Evolutionary conservation across 2,888 invertebrate genomes (phyloP), one percentile per base, ranked within the genome.

Genomic region (Eupithecia pulchellata): DNA sequence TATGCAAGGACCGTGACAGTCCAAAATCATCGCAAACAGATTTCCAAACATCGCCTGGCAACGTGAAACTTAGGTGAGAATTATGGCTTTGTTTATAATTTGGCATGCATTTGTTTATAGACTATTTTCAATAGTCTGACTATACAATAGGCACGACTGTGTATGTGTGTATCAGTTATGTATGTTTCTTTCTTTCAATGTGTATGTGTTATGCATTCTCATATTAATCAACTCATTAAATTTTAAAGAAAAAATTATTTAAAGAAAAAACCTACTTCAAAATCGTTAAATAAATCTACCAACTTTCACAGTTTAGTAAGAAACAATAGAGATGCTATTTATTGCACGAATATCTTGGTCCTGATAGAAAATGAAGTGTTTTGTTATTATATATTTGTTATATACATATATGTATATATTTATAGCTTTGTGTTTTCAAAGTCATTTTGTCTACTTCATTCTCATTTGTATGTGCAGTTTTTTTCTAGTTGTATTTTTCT

Each of bases 1-100:
- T 94, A n/a, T 94, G 94, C 81, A 94, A 91, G 75, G 93, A 94
- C 73, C 85, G 92, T 0, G 92, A 93, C 67, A 91, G 92, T 68
- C 90, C 92, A 0, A 84, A 85, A 70, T 76, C 89, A 0, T 89
- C 93, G 0, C 80, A 84, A 1, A 62, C 86, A 0, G 94, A 93
- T 64, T 88, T 89, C 68, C 89, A 89, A 13, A 80, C 86, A 0
- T 76, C 90, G 0, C 75, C 89, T 0, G 82, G 80, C 11, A 89
- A 81, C 67, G 94, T 94, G 1, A 94, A 93, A 77, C 79, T 94
- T 72, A 91, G 94, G 94, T 94, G 69, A 87, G 75, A 39, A 55
- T 65, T 20, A 30, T 2, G 17, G 2, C 29, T 20, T 17, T 17
- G 11, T 9, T 2, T 34, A 9, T 9, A 34, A 34, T 34, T 42